These are phyloP conservation scores for Hypena proboscidalis DNA, from an alignment of 2,888 invertebrate genomes.

Conservation along the genomic window DNA sequence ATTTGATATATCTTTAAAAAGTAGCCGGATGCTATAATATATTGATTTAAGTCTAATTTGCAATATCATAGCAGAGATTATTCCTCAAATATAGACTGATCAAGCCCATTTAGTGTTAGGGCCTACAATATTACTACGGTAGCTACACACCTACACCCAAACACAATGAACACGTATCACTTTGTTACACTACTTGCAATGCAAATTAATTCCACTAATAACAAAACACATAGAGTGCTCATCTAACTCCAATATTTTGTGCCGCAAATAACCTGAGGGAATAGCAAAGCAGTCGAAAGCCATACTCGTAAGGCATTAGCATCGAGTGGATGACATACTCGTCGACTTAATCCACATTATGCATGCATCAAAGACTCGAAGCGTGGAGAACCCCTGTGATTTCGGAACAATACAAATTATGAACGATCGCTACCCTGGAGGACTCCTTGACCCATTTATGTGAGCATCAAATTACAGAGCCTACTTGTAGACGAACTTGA, in stretches of 20 bases:
- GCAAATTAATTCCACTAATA: conserved; percentile 36
- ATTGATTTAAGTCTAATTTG: no score
- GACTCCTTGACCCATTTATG: conserved; percentile 77
- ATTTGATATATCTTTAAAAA: no score
- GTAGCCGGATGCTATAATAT: no score
- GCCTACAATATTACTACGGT: no score
- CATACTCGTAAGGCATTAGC: conserved; percentile 64
- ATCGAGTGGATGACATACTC: conserved; percentile 79
- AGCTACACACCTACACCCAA: no score
- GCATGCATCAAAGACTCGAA: conserved; percentile 79
- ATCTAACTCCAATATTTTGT: conserved; percentile 47
- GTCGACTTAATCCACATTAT: conserved; percentile 79
- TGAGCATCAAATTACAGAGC: conserved; percentile 57
- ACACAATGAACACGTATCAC: no score
- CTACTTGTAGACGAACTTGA: not conserved
- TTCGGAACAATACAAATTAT: conserved; percentile 79
- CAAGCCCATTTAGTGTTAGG: no score
- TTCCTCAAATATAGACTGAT: no score
- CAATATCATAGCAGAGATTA: no score
- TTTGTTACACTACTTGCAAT: conserved; percentile 9
- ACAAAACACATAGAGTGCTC: conserved; percentile 33
- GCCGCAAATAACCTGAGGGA: conserved; percentile 60
- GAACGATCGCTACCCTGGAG: conserved; percentile 70
- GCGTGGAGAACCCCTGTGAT: conserved; percentile 63
- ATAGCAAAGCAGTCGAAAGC: conserved; percentile 67